phyloP scores from a whole-genome alignment of 2,797 vertebrate genomes.

The Peromyscus eremicus region DNA sequence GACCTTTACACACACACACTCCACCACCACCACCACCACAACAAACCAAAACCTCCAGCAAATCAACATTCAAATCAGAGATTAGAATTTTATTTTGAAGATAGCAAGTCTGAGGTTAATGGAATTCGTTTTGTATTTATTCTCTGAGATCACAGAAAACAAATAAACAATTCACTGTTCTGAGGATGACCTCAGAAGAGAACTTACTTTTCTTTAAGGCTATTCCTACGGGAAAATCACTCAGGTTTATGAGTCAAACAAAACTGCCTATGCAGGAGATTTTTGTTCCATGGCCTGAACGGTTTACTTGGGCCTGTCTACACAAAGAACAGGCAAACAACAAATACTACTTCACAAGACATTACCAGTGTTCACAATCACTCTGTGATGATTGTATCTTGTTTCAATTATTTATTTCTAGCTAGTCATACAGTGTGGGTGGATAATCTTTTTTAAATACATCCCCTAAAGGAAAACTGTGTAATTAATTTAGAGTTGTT shows the following conservation, averaged over 20 bases:
- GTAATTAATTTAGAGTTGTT: conserved; percentile 68
- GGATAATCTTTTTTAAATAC: conserved; percentile 64
- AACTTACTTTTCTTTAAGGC: conserved; percentile 51
- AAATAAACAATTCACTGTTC: conserved; percentile 31
- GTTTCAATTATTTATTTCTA: conserved; percentile 73
- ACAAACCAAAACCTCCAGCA: neutral
- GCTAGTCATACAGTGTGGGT: conserved; percentile 54
- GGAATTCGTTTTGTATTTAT: conserved; percentile 50
- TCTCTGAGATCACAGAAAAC: conserved; percentile 61
- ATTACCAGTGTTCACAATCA: conserved; percentile 74
- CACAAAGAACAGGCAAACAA: neutral
- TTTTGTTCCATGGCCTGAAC: conserved; percentile 53
- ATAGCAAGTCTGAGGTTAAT: conserved; percentile 45
- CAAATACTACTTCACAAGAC: conserved; percentile 37
- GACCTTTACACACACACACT: neutral
- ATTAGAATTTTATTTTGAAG: conserved; percentile 56
- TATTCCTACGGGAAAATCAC: conserved; percentile 55
- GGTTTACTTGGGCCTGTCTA: conserved; percentile 62
- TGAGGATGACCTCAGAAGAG: conserved; percentile 34
- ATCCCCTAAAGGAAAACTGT: conserved; percentile 54
- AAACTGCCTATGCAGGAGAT: conserved; percentile 49
- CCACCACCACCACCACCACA: neutral
- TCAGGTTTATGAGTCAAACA: neutral
- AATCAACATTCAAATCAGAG: neutral
- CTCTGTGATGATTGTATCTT: conserved; percentile 72